A percentile compares a stretch with the other conserved stretches of the same genome.
Conservation (phyloP, 2,888 invertebrate species). For the Craniophora ligustri region DNA sequence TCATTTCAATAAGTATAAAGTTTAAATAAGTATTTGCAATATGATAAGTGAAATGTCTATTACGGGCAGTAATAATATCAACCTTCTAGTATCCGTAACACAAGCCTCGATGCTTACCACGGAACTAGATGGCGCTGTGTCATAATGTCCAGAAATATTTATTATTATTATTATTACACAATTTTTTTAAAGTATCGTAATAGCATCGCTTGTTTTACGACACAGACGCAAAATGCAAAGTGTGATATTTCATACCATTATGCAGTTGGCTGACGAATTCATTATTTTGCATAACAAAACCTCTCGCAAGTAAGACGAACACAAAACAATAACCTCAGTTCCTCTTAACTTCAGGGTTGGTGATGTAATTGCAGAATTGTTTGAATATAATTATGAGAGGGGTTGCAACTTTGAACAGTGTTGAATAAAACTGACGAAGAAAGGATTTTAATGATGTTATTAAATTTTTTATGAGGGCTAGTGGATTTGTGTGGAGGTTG, state of each 20-base stretch:
- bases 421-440: neutral
- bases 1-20: too few species aligned
- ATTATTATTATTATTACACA: neutral
- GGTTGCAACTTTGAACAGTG: slow-evolving; percentile 4
- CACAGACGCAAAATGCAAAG: slow-evolving; percentile 29
- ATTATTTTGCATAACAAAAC: slow-evolving; percentile 74
- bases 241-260: slow-evolving; percentile 53
- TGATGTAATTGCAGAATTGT: slow-evolving; percentile 38
- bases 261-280: slow-evolving; percentile 64
- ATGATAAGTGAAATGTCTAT: too few species aligned
- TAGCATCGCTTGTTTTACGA: slow-evolving; percentile 27
- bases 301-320: slow-evolving; percentile 52
- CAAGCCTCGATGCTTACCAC: too few species aligned
- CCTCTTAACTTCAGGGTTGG: slow-evolving; percentile 24
- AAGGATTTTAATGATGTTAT: neutral
- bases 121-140: too few species aligned
- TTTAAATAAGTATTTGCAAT: too few species aligned
- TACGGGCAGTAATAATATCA: too few species aligned
- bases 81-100: too few species aligned
- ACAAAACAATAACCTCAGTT: slow-evolving; percentile 42
- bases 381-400: slow-evolving; percentile 25
- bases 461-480: neutral
- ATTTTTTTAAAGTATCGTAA: neutral
- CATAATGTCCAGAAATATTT: too few species aligned
- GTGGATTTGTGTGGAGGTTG: neutral